Base-by-base conservation (phyloP, 2,888 invertebrate species). In the Drosophila mimica region DNA sequence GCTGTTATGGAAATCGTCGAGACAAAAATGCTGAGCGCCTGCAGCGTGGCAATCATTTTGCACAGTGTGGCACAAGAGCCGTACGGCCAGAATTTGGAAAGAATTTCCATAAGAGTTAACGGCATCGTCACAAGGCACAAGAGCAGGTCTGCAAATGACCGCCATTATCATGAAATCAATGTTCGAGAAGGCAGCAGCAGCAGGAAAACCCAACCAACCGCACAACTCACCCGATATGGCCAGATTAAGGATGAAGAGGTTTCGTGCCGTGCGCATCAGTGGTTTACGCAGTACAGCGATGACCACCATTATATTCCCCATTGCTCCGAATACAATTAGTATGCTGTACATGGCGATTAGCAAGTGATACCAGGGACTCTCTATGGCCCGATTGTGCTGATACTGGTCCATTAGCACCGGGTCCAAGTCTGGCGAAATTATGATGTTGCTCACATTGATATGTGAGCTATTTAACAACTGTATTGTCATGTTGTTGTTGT, bases 1-100 rank as follows among this genome's bases (percentile, higher is more conserved):
- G 98, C 98, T 5, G 98, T 97, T 83, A 98, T 98, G 79, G 97
- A 97, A 91, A 98, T 97, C 1, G 98, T 98, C 0, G 98, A 98
- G 0, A 98, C 98, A 92, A 98, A 98, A 82, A 98, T 97, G 88
- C 97, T 98, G 75, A 97, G 96, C 0, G 97, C 98, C 92, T 98
- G 98, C 56, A 98, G 95, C 73, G 96, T 96, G 0, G 97, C 97
- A 79, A 97, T 96, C 79, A 97, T 95, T 93, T 98, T 98, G 93
- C 98, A 98, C 63, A 96, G 93, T 78, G 96, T 94, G 4, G 95
- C 95, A 93, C 96, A 91, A 34, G 91, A 91, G 15, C 98, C 98
- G 49, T 98, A 94, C 0, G 97, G 97, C 97, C 98, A 98, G 92
- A 96, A 97, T 91, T 96, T 96, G 57, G 96, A 96, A 57, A 97